phyloP scores from a whole-genome alignment of 2,797 vertebrate genomes.

The Ctenosaura bakeri region DNA sequence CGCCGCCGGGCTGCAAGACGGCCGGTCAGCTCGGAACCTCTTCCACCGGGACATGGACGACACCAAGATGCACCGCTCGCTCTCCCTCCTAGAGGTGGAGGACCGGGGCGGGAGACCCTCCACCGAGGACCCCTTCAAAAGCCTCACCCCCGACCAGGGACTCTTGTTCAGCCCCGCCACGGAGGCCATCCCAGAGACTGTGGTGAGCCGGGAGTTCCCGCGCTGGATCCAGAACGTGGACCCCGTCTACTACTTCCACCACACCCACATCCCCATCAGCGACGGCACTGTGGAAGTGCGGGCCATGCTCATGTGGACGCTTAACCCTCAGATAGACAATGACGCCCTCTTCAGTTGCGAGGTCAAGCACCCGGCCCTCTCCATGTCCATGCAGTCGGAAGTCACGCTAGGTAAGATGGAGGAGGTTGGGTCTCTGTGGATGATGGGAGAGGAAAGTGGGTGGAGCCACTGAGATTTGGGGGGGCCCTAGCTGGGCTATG shows the following conservation, averaged over 20 bases:
- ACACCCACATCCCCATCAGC: conserved; percentile 81
- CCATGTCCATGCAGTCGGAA: conserved; percentile 96
- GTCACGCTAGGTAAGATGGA: conserved; percentile 89
- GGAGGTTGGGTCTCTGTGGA: fast-evolving
- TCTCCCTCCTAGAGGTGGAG: conserved; percentile 83
- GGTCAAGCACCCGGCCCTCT: conserved; percentile 94
- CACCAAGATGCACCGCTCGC: conserved; percentile 88
- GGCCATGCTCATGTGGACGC: conserved; percentile 92
- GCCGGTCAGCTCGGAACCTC: conserved; percentile 78
- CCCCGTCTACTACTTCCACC: conserved; percentile 90
- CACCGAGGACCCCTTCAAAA: conserved; percentile 70
- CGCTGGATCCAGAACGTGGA: conserved; percentile 91
- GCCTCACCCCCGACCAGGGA: conserved; percentile 80
- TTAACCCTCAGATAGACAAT: conserved; percentile 94
- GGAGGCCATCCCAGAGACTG: conserved; percentile 89
- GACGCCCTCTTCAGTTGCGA: conserved; percentile 96
- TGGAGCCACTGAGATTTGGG: no score
- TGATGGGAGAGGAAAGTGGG: background rate
- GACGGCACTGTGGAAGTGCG: conserved; percentile 91
- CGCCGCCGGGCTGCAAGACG: conserved; percentile 64
- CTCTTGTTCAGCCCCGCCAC: conserved; percentile 84
- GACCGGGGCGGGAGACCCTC: conserved; percentile 70
- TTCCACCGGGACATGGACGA: conserved; percentile 88
- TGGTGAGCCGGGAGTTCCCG: conserved; percentile 93
- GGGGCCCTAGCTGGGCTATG: no score